Percentiles rank a stretch among this genome's conserved stretches.
Conservation (phyloP, 2,888 invertebrate genomes). For the Limnephilus lunatus region DNA sequence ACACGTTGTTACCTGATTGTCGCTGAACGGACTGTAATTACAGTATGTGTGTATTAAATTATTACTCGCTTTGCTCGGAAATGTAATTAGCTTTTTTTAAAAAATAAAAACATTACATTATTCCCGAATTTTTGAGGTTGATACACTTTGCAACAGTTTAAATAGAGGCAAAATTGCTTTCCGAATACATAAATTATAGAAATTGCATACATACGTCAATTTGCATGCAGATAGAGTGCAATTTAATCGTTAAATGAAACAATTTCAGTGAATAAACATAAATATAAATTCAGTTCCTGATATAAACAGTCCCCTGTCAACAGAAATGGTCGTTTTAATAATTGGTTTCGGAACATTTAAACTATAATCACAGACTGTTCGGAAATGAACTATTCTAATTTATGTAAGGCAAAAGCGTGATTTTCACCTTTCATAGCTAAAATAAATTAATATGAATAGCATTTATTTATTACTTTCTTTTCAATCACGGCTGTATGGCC, state of each 20-base stretch:
- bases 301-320: neutral
- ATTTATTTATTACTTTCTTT: no score
- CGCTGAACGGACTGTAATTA: slow-evolving; percentile 27
- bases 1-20: slow-evolving; percentile 38
- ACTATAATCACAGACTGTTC: neutral
- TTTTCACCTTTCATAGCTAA: neutral
- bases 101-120: neutral
- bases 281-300: neutral
- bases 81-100: neutral
- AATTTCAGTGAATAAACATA: neutral
- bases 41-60: slow-evolving; percentile 20
- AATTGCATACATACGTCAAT: neutral
- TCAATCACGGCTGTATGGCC: no score
- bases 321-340: neutral
- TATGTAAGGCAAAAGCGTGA: neutral
- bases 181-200: neutral
- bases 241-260: neutral
- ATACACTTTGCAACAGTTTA: neutral
- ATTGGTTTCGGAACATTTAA: neutral
- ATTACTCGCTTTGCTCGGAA: slow-evolving; percentile 10
- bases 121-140: neutral
- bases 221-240: neutral
- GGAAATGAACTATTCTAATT: neutral
- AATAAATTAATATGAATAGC: neutral
- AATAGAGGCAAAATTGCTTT: neutral